These are phyloP conservation scores for Pterophyllum scalare DNA, from an alignment of 2,113 vertebrate genomes.

Conservation along the genomic window DNA sequence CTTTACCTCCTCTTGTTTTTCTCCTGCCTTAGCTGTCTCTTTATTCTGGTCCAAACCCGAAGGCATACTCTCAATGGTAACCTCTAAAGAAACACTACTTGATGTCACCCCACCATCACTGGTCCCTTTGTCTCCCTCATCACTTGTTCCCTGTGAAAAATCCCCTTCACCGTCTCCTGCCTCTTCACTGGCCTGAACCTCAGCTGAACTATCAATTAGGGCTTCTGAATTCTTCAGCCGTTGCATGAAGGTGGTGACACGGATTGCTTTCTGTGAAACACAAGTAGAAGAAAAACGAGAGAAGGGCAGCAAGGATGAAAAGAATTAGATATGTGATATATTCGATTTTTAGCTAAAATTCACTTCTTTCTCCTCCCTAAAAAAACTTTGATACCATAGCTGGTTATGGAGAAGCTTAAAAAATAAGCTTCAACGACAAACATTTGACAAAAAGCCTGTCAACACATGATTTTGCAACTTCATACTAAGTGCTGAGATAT, in stretches of 20 bases:
- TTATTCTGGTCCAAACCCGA: conserved; percentile 48
- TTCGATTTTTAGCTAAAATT: neutral
- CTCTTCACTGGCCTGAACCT: conserved; percentile 56
- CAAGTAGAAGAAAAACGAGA: conserved; percentile 30
- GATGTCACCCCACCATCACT: conserved; percentile 71
- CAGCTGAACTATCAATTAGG: conserved; percentile 62
- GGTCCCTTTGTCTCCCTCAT: conserved; percentile 63
- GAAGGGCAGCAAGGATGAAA: conserved; percentile 4
- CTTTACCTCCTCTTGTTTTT: conserved; percentile 42
- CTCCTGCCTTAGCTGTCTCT: conserved; percentile 21
- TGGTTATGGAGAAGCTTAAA: conserved; percentile 45
- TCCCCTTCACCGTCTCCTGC: conserved; percentile 63
- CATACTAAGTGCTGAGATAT: conserved; percentile 47
- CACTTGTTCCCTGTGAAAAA: conserved; percentile 60
- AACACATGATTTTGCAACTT: conserved; percentile 48
- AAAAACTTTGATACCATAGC: neutral
- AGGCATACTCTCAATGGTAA: conserved; percentile 74
- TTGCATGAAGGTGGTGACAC: conserved; percentile 89
- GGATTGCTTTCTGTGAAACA: conserved; percentile 86
- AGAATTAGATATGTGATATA: neutral
- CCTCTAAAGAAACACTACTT: conserved; percentile 78
- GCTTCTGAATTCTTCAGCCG: conserved; percentile 83
- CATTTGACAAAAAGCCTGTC: conserved; percentile 46
- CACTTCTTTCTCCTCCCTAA: conserved; percentile 9
- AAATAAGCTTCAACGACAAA: conserved; percentile 39